Evolutionary conservation across 2,888 invertebrate species (phyloP), one percentile per base, ranked within the genome.

Genomic region (Baronia brevicornis): DNA sequence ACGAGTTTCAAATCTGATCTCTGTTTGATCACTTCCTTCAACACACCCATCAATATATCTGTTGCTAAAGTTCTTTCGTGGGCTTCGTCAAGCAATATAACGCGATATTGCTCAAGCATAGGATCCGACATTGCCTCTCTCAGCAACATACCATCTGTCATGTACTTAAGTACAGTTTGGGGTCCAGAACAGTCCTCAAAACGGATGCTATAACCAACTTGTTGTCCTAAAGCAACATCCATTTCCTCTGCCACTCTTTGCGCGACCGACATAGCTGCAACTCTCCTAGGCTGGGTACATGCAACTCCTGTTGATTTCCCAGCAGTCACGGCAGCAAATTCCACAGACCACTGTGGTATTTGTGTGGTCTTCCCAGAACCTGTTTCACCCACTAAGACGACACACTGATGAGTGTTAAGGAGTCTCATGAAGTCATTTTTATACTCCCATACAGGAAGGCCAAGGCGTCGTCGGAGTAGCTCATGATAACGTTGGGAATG

Each of bases 321-420:
- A 0, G 65, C 65, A 0, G 75, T 71, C 2, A 69, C 60, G 0
- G 73, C 63, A 0, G 84, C 69, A 11, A 82, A 84, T 38, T 84
- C 82, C 0, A 84, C 84, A 0, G 77, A 79, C 84, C 84, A 84
- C 38, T 84, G 99, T 1, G 99, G 99, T 55, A 99, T 99, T 84
- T 98, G 99, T 5, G 99, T 99, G 0, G 99, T 99, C 85, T 99
- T 99, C 0, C 99, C 99, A 1, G 97, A 98, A n/a, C 99, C 99
- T 0, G 98, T 99, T 69, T 99, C 99, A 51, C 99, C 99, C 2
- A 99, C 99, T 0, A 99, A 84, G 1, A 98, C 97, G 12, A 98
- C 94, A 43, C 94, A 94, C 61, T 98, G 98, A 72, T 98, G 93
- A 33, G 94, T 92, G 43, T 91, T 91, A n/a, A 99, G 84, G 19